Conservation (phyloP, 2,797 vertebrate genomes). For the Macroramphosus scolopax region DNA sequence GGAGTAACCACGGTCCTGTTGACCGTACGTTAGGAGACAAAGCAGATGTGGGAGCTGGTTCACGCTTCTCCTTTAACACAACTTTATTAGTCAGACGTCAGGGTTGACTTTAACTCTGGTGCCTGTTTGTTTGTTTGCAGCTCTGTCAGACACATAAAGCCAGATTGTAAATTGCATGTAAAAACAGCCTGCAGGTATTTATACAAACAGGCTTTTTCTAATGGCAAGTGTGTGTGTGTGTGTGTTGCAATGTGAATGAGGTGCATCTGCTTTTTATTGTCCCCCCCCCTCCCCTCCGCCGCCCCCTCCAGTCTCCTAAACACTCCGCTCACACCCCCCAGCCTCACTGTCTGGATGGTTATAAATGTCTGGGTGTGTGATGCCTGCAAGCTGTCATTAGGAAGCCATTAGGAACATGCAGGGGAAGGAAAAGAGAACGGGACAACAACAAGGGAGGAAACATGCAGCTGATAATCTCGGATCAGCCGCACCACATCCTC, state of each 20-base stretch:
- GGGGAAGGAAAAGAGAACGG: constrained; percentile 55
- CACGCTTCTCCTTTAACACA: constrained; percentile 5
- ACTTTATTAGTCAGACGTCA: constrained; percentile 16
- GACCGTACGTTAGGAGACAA: not conserved
- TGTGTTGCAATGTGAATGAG: constrained; percentile 38
- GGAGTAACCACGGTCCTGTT: not conserved
- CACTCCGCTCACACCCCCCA: constrained; percentile 24
- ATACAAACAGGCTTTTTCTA: constrained; percentile 44
- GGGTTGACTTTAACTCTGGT: constrained; percentile 42
- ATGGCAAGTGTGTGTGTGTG: constrained; percentile 52
- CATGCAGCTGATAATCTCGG: constrained; percentile 54
- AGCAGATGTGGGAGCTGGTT: constrained; percentile 16
- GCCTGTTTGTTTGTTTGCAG: constrained; percentile 44
- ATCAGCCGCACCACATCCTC: constrained; percentile 42
- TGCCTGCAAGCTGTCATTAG: constrained; percentile 79
- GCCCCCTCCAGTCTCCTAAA: too few relatives aligned
- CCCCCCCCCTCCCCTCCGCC: too few relatives aligned
- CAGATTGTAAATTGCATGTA: constrained; percentile 30
- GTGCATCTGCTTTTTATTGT: constrained; percentile 66
- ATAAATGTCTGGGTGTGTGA: constrained; percentile 70
- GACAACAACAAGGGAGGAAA: constrained; percentile 63
- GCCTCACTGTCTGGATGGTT: constrained; percentile 60
- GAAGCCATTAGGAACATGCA: constrained; percentile 73
- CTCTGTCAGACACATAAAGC: constrained; percentile 26
- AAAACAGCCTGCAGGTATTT: constrained; percentile 46